Evolutionary conservation across 2,797 vertebrate species (phyloP), one percentile per base, ranked within the genome.

Genomic region (Ibycter americanus): DNA sequence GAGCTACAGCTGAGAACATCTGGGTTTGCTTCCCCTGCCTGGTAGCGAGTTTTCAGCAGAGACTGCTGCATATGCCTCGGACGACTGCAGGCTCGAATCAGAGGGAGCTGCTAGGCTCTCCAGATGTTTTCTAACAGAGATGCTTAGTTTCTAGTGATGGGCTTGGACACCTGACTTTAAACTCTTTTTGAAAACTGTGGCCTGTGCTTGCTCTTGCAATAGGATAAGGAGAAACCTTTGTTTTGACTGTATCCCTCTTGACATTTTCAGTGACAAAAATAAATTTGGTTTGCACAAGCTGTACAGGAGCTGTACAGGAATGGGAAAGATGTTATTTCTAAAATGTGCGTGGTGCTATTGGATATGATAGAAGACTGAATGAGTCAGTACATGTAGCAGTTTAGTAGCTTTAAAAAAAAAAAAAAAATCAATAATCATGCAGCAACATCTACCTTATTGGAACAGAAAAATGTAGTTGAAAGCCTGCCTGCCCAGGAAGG

Each of bases 231-330:
- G 34, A 54, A 86, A 42, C 40, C 44, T 94, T 67, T 90, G 83
- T 79, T 95, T 89, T 72, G 65, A 79, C 83, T 80, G 70, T 73
- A 85, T 85, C 83, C 87, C 93, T 96, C 87, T 95, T 95, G 92
- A 96, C 93, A 92, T 95, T 97, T 98, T 97, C 96, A 96, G 92
- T 83, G 86, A 86, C 93, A 96, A 96, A 83, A 93, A 97, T 97
- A 97, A 98, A 97, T 97, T 87, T 96, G 96, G 97, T 98, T 97
- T 97, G 89, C 97, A 95, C 95, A 94, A 96, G 95, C 96, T 94
- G 68, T 96, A 94, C 97, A 96, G 89, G 89, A 96, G 95, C 96
- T 94, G 68, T 96, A 94, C 97, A 96, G 89, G 89, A 97, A 95
- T 46, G 12, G 4, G 92, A 91, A 93, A 38, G 31, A 96, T 93